Base-by-base conservation (phyloP, 2,113 vertebrate genomes). In the Sigmodon hispidus region DNA sequence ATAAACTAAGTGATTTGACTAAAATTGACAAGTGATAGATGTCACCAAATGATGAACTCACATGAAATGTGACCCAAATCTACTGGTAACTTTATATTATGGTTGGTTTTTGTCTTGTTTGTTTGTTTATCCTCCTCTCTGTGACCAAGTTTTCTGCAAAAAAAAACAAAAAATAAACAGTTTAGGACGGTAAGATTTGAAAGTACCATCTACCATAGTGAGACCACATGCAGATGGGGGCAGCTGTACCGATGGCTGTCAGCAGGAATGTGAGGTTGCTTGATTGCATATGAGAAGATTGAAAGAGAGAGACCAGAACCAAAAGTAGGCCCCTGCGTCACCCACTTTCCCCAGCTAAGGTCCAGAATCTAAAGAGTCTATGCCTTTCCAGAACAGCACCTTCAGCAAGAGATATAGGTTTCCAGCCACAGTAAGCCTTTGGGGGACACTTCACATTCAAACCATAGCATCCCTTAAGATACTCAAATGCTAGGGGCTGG, bases 1-100 rank as follows among this genome's bases (percentile, higher is more conserved):
- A 31, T 43, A 61, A 43, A 16, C n/a, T 98, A 98, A 99, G 98
- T 97, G 97, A 98, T 97, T 97, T 95, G 98, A 98, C 98, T 98
- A 98, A 98, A 98, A 98, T 96, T 97, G 97, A 97, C 98, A 97
- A 98, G 89, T 96, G 98, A 98, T 98, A 97, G 94, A 94, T 96
- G 96, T 97, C 98, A 98, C 94, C 84, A 80, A 96, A 75, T 95
- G 97, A 98, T 97, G 97, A 98, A 97, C 96, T 98, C 96, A 90
- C 92, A 97, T 97, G 96, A 98, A 98, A 98, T 97, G 94, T 52
- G 94, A 98, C 87, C 98, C 96, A 97, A 97, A 96, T 96, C 85
- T 50, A 79, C 87, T 92, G 97, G 2, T 40, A 26, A 83, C 24
- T 55, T 45, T 57, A 22, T 1, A 4, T 6, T 1, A 43, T 43